phyloP scores from a whole-genome alignment of 2,888 invertebrate genomes.

The Tachina grossa region DNA sequence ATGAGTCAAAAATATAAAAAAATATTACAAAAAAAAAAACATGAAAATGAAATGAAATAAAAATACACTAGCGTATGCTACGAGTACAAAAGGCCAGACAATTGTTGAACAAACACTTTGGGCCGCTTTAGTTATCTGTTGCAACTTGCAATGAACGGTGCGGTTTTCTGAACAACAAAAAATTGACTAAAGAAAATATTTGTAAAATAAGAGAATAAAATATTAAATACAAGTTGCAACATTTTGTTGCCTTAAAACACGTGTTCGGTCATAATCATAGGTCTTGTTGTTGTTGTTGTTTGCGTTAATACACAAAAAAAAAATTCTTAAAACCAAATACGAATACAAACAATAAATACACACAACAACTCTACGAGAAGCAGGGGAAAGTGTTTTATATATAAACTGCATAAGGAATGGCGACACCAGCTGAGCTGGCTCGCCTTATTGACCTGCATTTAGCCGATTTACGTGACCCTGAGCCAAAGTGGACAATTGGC shows the following conservation, averaged over 20 bases:
- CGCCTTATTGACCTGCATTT: conserved; percentile 80
- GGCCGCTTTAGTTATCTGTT: conserved; percentile 71
- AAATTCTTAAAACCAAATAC: conserved; percentile 7
- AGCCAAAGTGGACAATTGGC: conserved; percentile 85
- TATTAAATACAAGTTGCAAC: conserved; percentile 22
- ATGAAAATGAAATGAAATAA: conserved; percentile 34
- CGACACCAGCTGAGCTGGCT: conserved; percentile 79
- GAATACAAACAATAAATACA: neutral
- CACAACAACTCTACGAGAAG: neutral
- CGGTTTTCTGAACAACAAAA: conserved; percentile 41
- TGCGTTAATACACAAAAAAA: conserved; percentile 26
- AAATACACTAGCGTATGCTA: conserved; percentile 55
- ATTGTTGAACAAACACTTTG: conserved; percentile 69
- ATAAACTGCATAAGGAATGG: conserved; percentile 73
- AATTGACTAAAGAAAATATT: conserved; percentile 33
- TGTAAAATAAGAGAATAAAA: conserved; percentile 6
- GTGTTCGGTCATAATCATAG: conserved; percentile 1
- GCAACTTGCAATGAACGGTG: conserved; percentile 69
- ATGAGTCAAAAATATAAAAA: conserved; percentile 49
- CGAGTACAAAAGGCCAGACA: conserved; percentile 66
- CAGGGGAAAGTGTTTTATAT: conserved; percentile 23
- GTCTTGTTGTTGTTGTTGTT: conserved; percentile 3
- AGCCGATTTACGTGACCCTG: conserved; percentile 77
- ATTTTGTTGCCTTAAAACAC: conserved; percentile 24
- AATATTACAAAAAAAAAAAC: neutral